Base-by-base conservation (phyloP, 2,797 vertebrate genomes). In the Karalla daura region DNA sequence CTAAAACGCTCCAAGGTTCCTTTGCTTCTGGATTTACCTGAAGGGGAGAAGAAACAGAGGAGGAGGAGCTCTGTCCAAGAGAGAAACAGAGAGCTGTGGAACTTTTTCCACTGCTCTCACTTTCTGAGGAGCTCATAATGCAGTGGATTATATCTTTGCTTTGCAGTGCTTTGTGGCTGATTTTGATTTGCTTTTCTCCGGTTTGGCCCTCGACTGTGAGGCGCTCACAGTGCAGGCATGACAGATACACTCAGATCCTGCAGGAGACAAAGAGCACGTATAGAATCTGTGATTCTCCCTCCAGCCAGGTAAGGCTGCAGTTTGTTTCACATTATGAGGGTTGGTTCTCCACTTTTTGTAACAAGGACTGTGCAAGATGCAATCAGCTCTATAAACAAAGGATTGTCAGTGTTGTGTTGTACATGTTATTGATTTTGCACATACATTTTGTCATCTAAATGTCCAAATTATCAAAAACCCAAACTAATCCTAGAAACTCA, bases 131-230 rank as follows among this genome's bases (percentile, higher is more conserved):
- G 15, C 2, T 66, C 2, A 83, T 7, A 7, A 64, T 78, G 85
- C 67, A 45, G 72, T 43, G 75, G 44, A 13, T 67, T 40, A 37
- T 2, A 9, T 30, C 5, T 30, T 18, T 56, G 45, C 12, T 66
- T 62, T 44, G 54, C 3, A 82, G 87, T 63, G 66, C 86, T 2
- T 7, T 12, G 1, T 32, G 63, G 28, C 24, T 59, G n/a, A 2
- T 80, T 68, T 84, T 90, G 83, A 86, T 88, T 53, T 89, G 0
- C 78, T 81, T 85, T 78, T 64, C 51, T 56, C 50, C 9, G n/a
- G 32, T 69, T 73, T 59, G 30, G 66, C 2, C 28, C 17, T 67
- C 53, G 5, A 5, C 40, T 50, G 47, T 44, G 8, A 65, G 28
- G 27, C 33, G 35, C 24, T 21, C 35, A 44, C 67, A 53, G 28